Evolutionary conservation across 2,797 vertebrate genomes (phyloP), one percentile per base, ranked within the genome.

Genomic region (Sardinella longiceps): DNA sequence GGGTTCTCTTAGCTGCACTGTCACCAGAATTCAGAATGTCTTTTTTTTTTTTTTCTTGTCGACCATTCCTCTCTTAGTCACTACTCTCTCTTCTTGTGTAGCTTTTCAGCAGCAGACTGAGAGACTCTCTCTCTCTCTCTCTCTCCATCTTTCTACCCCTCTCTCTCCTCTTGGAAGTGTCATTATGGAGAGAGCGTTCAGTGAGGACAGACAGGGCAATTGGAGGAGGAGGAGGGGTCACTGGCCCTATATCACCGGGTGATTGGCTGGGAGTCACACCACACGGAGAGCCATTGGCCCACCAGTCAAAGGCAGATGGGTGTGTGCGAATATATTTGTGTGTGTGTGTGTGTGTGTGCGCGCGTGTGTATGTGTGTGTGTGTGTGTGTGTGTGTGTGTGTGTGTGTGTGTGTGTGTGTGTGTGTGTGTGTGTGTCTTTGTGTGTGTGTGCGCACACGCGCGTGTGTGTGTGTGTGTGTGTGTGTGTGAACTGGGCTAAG

Each of bases 281-380:
- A 39, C 66, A 74, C 12, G 18, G 66, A 74, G 66, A 74, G 66
- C 66, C 1, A 18, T 74, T 74, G 66, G 14, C 66, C 66, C 3
- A 33, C 33, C 15, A 20, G 30, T 74, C 33, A 74, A 30, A 37
- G 66, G 15, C 3, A 28, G 12, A 15, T 18, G 63, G 58, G n/a
- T 60, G 58, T n/a, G 58, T 60, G 58, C 18, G 46, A 48, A n/a
- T n/a, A n/a, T n/a, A n/a, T n/a, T n/a, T n/a, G 58, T 63, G 58
- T 63, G 58, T 63, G 23, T 2, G 5, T 28, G 58, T n/a, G 20
- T 12, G 56, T 14, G 56, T n/a, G n/a, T n/a, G n/a, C n/a, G n/a
- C n/a, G n/a, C n/a, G n/a, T n/a, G n/a, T n/a, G n/a, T n/a, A n/a
- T n/a, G 58, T 63, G 58, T 63, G 58, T 63, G 23, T 2, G 5